Base-by-base conservation (phyloP, 2,888 invertebrate genomes). In the Agrochola lychnidis region DNA sequence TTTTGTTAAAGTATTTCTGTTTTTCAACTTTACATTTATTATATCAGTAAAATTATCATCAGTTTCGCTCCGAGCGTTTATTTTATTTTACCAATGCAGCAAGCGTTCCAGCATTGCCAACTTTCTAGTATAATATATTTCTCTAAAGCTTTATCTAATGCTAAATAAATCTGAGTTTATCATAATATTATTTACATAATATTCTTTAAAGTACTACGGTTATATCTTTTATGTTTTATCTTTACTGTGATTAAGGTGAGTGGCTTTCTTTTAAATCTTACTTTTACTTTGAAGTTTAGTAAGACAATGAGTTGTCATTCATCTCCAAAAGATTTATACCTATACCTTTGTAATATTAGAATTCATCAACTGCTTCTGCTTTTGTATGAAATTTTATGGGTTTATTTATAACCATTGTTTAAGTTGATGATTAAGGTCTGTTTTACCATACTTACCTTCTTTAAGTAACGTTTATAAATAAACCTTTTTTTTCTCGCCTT, bases 181-280 rank as follows among this genome's bases (percentile, higher is more conserved):
- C 66, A 62, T 88, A 71, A 63, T 88, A 73, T 88, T 90, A 90
- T 91, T 88, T 91, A 91, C 90, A 91, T 84, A 86, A 85, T 88
- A 87, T 83, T 80, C 76, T 89, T 83, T 85, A 74, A 36, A 72
- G 63, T 78, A 84, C 84, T 83, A 88, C 73, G 68, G 79, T 79
- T 78, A 73, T 74, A 72, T 82, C 5, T 53, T 76, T 81, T 69
- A 81, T 71, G 51, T 73, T 83, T 80, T 70, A 70, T 78, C 78
- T 83, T 78, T 71, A 80, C 78, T 87, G 85, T 85, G 81, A 81
- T 73, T 61, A 70, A 67, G 57, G 16, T 36, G 19, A 40, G 53
- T 57, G 45, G 25, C 10, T 53, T 53, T 76, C 25, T 64, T 48
- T 57, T 36, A 12, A 16, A 19, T 22, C 19, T 36, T 9, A 25